Conservation (phyloP, 2,113 vertebrate genomes). For the Pangasianodon hypophthalmus region DNA sequence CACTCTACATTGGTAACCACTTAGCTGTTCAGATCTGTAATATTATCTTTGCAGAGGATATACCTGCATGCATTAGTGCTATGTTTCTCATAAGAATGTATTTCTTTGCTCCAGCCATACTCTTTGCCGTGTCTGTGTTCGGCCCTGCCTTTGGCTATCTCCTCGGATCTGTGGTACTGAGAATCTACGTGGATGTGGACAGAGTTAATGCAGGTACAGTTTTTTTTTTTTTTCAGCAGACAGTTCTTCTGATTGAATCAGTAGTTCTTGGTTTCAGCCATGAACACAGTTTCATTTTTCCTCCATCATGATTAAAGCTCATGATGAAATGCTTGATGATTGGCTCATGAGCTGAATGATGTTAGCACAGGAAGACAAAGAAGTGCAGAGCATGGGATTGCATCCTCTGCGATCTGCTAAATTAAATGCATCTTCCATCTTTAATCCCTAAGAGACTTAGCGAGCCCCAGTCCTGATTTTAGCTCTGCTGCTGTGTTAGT, state of each 20-base stretch:
- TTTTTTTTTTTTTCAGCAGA: slow-evolving; percentile 36
- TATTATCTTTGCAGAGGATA: not conserved
- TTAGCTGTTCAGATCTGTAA: not conserved
- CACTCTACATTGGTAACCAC: slow-evolving; percentile 87
- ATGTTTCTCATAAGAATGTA: not conserved
- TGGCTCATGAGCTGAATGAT: not conserved
- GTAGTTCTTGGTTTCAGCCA: not conserved
- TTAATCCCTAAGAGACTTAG: not conserved
- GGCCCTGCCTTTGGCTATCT: slow-evolving; percentile 91
- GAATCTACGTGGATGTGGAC: slow-evolving; percentile 88
- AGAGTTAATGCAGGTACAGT: slow-evolving; percentile 72
- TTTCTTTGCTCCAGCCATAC: slow-evolving; percentile 79
- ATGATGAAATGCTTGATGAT: not conserved
- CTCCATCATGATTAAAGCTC: not conserved
- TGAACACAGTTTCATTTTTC: not conserved
- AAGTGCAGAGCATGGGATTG: not conserved
- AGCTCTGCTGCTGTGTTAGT: not conserved
- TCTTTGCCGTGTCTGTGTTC: slow-evolving; percentile 89
- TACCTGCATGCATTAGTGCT: not conserved
- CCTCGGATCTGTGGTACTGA: slow-evolving; percentile 84
- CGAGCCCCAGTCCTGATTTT: not conserved
- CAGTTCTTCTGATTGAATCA: not conserved
- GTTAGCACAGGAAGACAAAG: not conserved
- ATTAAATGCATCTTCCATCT: not conserved
- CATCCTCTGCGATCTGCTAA: not conserved